Evolutionary conservation across 2,797 vertebrate genomes (phyloP).

Genomic region (Amblyopsis hoosieri): DNA sequence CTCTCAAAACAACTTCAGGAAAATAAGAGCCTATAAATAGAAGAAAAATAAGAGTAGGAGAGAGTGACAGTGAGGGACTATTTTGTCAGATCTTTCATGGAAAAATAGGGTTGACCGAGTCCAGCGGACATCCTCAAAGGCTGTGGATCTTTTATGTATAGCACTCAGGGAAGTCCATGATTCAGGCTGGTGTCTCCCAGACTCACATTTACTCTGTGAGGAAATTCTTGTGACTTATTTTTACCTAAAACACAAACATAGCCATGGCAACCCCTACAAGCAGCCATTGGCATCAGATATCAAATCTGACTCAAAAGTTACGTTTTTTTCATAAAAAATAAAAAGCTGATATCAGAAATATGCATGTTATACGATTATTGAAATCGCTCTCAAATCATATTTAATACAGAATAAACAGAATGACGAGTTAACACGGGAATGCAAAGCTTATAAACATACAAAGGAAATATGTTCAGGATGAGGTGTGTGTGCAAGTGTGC

Average conservation of each 20-base stretch:
- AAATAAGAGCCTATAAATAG: slow-evolving; percentile 66
- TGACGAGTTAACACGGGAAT: too few relatives aligned
- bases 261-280: not conserved
- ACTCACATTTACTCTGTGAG: slow-evolving; percentile 47
- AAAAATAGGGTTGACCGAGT: slow-evolving; percentile 61
- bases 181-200: slow-evolving; percentile 30
- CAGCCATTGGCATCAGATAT: slow-evolving; percentile 1
- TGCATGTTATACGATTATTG: not conserved
- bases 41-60: slow-evolving; percentile 43
- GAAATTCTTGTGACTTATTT: slow-evolving; percentile 29
- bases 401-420: too few relatives aligned
- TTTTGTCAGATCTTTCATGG: slow-evolving; percentile 58
- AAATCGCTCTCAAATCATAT: not conserved
- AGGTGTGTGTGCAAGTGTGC: too few relatives aligned
- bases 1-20: slow-evolving; percentile 45
- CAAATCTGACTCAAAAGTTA: not conserved
- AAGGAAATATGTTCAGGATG: too few relatives aligned
- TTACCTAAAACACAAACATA: slow-evolving; percentile 29
- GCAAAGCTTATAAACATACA: too few relatives aligned
- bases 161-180: slow-evolving; percentile 46
- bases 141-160: slow-evolving; percentile 39
- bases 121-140: slow-evolving; percentile 65
- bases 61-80: slow-evolving; percentile 58
- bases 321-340: not conserved
- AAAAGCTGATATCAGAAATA: not conserved